phyloP scores from a whole-genome alignment of 1,140 invertebrate genomes.

The Pseudomyrmex pallidus region DNA sequence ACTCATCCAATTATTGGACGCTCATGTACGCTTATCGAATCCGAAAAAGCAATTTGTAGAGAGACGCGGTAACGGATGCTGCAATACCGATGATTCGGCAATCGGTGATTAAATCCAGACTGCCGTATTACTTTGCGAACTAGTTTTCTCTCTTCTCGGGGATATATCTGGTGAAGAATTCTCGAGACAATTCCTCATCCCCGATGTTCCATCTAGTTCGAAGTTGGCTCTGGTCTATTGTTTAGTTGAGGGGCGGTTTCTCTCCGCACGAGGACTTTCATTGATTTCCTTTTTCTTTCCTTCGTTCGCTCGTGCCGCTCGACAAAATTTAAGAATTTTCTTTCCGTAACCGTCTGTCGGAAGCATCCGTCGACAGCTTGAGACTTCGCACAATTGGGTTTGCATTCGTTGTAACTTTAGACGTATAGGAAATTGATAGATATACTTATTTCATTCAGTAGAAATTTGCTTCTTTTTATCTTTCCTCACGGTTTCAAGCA shows the following conservation, averaged over 20 bases:
- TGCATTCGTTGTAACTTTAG: not conserved
- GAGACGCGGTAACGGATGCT: constrained; percentile 9
- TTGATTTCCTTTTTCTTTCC: constrained; percentile 49
- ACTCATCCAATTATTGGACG: constrained; percentile 20
- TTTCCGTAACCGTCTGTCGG: constrained; percentile 1
- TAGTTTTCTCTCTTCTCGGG: constrained; percentile 36
- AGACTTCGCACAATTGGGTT: not conserved
- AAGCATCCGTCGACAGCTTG: not conserved
- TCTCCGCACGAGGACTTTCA: constrained; percentile 44
- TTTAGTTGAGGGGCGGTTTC: constrained; percentile 58
- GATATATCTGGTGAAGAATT: constrained; percentile 25
- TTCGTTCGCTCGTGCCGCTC: constrained; percentile 20
- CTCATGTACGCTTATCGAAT: constrained; percentile 28
- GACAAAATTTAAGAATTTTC: constrained; percentile 46
- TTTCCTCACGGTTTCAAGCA: not conserved
- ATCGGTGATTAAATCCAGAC: constrained; percentile 47
- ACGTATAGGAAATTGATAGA: not conserved
- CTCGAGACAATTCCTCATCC: constrained; percentile 39
- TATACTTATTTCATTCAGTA: not conserved
- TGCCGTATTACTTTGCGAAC: constrained; percentile 18
- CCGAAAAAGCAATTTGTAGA: constrained; percentile 37
- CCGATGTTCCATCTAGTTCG: constrained; percentile 8
- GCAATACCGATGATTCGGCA: constrained; percentile 38
- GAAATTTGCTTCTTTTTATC: not conserved
- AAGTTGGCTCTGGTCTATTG: constrained; percentile 49